A percentile compares a stretch with the other conserved stretches of the same genome.
Conservation (phyloP, 1,140 invertebrate genomes). For the Formica selysi region DNA sequence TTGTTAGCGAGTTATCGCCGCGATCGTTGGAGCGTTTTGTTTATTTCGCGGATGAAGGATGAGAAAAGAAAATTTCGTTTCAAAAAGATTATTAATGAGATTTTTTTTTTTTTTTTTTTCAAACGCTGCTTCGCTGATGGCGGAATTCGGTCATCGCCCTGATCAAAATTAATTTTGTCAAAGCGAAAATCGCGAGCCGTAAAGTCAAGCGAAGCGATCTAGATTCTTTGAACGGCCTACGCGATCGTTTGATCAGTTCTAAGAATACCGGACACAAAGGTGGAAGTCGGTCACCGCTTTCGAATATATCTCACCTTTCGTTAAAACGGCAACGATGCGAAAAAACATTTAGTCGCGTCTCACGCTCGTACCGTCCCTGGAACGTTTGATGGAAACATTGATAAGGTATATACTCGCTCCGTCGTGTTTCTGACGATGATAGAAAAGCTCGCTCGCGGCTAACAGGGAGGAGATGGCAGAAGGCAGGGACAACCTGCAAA, state of each 20-base stretch:
- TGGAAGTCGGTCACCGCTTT: slow-evolving; percentile 13
- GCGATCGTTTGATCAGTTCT: slow-evolving; percentile 30
- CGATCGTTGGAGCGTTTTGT: not conserved
- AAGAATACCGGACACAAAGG: slow-evolving; percentile 18
- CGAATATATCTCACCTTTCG: slow-evolving; percentile 6
- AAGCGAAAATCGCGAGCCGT: not conserved
- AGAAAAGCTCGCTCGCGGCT: slow-evolving; percentile 28
- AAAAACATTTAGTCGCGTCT: slow-evolving; percentile 7
- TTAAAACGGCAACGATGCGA: slow-evolving; percentile 18
- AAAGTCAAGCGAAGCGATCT: slow-evolving; percentile 34
- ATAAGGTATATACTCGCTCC: slow-evolving; percentile 24
- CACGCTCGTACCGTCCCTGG: not conserved
- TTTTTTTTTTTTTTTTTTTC: not conserved
- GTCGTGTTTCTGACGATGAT: slow-evolving; percentile 13
- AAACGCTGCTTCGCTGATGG: slow-evolving; percentile 3
- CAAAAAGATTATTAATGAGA: not conserved
- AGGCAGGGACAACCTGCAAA: slow-evolving; percentile 44
- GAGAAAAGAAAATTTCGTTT: not conserved
- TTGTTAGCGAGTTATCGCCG: slow-evolving; percentile 25
- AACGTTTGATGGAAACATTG: slow-evolving; percentile 16
- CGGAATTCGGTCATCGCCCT: slow-evolving; percentile 2
- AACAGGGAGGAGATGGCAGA: slow-evolving; percentile 19
- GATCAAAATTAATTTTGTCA: slow-evolving; percentile 35
- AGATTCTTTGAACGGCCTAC: slow-evolving; percentile 3
- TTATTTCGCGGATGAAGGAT: not conserved